phyloP scores from a whole-genome alignment of 1,140 invertebrate genomes.

The Mercenaria mercenaria region DNA sequence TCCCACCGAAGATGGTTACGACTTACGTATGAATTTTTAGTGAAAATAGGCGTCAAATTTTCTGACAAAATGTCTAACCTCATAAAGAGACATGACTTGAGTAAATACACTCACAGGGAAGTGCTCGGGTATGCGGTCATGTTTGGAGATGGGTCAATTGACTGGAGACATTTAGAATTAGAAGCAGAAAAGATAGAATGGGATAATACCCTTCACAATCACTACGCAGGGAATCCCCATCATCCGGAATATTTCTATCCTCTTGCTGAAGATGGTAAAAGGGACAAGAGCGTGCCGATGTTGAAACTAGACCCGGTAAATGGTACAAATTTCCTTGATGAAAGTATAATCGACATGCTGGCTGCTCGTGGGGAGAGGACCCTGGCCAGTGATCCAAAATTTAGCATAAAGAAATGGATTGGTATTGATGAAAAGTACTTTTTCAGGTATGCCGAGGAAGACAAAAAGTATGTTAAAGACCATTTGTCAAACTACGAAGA shows the following conservation, averaged over 20 bases:
- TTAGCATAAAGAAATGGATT: conserved; percentile 48
- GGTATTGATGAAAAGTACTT: conserved; percentile 40
- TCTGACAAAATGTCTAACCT: conserved; percentile 37
- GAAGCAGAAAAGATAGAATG: conserved; percentile 57
- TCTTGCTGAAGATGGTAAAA: neutral
- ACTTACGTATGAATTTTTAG: conserved; percentile 7
- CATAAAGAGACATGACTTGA: conserved; percentile 44
- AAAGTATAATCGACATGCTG: conserved; percentile 61
- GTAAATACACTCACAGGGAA: conserved; percentile 57
- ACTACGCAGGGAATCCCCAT: conserved; percentile 55
- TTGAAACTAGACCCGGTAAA: neutral
- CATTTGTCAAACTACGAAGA: neutral
- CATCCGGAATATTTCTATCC: conserved; percentile 65
- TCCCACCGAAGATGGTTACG: conserved; percentile 57
- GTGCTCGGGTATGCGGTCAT: conserved; percentile 59
- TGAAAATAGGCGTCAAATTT: conserved; percentile 29
- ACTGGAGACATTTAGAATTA: conserved; percentile 30
- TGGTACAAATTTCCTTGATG: conserved; percentile 18
- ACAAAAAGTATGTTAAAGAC: conserved; percentile 23
- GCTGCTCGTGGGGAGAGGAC: conserved; percentile 53
- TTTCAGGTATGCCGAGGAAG: conserved; percentile 42
- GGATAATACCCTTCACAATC: conserved; percentile 43
- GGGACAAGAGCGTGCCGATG: neutral
- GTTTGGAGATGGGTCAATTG: conserved; percentile 46
- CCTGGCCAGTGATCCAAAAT: conserved; percentile 9